Evolutionary conservation across 2,797 vertebrate genomes (phyloP), one percentile per base, ranked within the genome.

Genomic region (Phrynocephalus vlangalii): DNA sequence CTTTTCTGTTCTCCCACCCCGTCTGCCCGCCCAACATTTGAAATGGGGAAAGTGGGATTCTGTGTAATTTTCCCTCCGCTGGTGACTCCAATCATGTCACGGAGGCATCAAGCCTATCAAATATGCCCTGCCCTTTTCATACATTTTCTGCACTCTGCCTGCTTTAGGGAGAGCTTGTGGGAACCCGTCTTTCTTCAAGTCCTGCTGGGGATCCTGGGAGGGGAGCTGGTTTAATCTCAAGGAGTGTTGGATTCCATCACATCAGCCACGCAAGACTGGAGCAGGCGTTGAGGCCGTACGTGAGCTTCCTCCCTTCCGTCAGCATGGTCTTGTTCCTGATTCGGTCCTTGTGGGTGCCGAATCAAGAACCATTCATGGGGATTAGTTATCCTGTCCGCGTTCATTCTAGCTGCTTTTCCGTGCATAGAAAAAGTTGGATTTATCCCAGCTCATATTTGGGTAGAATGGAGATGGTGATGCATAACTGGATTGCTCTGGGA

Each of bases 231-330:
- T 77, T 81, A 77, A 44, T 15, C 10, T 5, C 5, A 1, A 24
- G 6, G 3, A 70, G 28, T 75, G 82, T 80, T 90, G 48, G 78
- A 75, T 90, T 90, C 71, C 63, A 7, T 81, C 82, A 84, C 18
- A 68, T 83, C 82, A 79, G 60, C 80, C 52, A 85, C 16, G n/a
- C 83, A 85, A 70, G 78, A 66, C 60, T 38, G n/a, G 0, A n/a
- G 28, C 63, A 33, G 73, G 15, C 26, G 71, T 6, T 30, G 73
- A 76, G 33, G 73, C 73, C 4, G 38, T 48, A 9, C 48, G 73
- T 2, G 22, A 22, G 22, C 22, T 83, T 71, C 28, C 24, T 72
- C 3, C 73, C 10, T 16, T 50, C 18, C 73, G 82, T 30, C 79
- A 18, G 78, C 11, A n/a, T 20, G 1, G 15, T 72, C 22, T 60